phyloP scores from a whole-genome alignment of 23 tunicate species.

The Ciona savignyi region DNA sequence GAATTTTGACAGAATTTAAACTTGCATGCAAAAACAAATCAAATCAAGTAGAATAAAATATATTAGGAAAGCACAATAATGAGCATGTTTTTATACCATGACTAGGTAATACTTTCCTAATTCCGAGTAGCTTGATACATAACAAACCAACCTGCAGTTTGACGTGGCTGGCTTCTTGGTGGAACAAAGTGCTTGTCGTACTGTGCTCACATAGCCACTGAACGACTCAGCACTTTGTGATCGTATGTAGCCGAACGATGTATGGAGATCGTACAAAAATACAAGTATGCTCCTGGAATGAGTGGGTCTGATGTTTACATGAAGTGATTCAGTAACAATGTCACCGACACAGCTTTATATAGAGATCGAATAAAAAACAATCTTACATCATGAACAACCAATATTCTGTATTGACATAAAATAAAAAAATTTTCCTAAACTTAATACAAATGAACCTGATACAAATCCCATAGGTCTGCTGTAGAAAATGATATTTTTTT shows the following conservation, averaged over 20 bases:
- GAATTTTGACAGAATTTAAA: neutral
- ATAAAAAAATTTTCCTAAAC: no score
- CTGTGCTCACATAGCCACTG: constrained; percentile 17
- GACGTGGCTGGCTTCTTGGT: constrained; percentile 65
- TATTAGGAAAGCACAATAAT: neutral
- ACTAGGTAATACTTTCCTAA: neutral
- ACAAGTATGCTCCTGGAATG: constrained; percentile 69
- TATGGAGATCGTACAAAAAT: constrained; percentile 57
- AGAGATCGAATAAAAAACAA: no score
- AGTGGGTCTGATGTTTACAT: no score
- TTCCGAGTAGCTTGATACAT: neutral
- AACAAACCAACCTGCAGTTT: constrained; percentile 43
- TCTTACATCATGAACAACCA: no score
- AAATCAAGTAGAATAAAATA: neutral
- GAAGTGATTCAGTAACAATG: no score
- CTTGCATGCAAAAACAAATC: neutral
- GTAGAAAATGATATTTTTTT: no score
- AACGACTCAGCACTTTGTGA: constrained; percentile 27
- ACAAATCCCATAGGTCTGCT: no score
- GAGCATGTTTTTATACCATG: neutral
- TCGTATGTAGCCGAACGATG: constrained; percentile 16
- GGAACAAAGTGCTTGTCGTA: constrained; percentile 30
- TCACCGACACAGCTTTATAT: no score
- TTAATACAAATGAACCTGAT: no score
- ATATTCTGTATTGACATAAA: no score